phyloP scores from a whole-genome alignment of 2,113 vertebrate genomes.

The Aldabrachelys gigantea region DNA sequence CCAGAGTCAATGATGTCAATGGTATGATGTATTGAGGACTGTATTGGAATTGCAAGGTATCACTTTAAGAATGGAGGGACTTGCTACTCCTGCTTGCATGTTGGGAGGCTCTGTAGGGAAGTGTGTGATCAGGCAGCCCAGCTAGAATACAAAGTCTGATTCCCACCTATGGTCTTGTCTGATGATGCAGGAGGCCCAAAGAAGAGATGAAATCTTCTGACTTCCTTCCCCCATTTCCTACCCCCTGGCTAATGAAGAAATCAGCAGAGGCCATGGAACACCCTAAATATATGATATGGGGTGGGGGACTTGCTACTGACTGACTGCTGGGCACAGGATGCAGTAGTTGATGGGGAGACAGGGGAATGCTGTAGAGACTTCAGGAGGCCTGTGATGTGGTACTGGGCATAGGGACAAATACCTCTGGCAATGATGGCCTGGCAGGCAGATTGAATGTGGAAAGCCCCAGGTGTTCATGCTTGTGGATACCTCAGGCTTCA shows the following conservation, averaged over 20 bases:
- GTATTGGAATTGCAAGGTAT: background rate
- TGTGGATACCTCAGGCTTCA: background rate
- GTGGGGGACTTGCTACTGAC: background rate
- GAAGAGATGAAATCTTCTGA: background rate
- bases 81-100: background rate
- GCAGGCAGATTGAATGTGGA: background rate
- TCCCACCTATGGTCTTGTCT: background rate
- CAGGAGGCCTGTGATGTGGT: fast-evolving
- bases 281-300: background rate
- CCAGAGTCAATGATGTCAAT: background rate
- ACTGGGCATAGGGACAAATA: background rate
- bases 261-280: background rate
- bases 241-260: background rate
- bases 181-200: background rate
- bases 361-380: background rate
- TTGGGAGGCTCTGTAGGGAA: background rate
- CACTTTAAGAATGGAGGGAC: background rate
- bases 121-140: background rate
- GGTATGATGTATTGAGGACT: background rate
- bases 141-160: background rate
- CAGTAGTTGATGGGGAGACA: fast-evolving
- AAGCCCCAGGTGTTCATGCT: background rate
- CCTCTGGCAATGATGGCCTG: background rate
- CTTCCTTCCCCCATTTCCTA: background rate
- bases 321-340: background rate